Evolutionary conservation across 53 echinoderm and acorn worm species (phyloP), one percentile per base, ranked within the genome.

Genomic region (Holothuria leucospilota): DNA sequence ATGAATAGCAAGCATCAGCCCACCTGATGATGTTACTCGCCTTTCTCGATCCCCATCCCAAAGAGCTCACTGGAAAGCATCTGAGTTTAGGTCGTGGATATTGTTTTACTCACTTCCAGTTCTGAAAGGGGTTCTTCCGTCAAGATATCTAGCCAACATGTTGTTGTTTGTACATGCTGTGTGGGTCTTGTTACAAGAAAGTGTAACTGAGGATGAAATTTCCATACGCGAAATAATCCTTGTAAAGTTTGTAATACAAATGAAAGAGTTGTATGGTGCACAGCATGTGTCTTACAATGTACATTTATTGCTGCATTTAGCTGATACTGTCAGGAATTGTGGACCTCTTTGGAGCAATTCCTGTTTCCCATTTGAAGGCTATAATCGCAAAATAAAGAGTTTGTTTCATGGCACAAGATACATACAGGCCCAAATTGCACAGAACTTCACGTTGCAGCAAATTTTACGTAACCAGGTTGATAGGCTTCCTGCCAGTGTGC

Each of bases 81-180:
- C n/a, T n/a, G n/a, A n/a, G 52, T 90, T 85, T 85, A 90, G 90
- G 68, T 77, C 85, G 6, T 89, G 89, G 89, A 63, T 89, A 20
- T 63, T 84, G 40, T 85, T 85, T 49, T 89, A 89, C 51, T 72
- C 61, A 66, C 77, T 89, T 39, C 51, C 75, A 63, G 89, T 84
- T 63, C 62, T 85, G 27, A 84, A 89, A 42, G 89, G 90, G 28
- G 61, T 90, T 23, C 71, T 90, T 27, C 90, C 85, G 29, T 39
- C 51, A 42, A 59, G 67, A 74, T 85, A 65, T 68, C 77, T 85
- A 21, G 51, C 68, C 63, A 85, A 90, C 49, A 65, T 59, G 58
- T 77, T 90, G 77, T 68, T 90, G 56, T 61, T 90, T 62, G 90
- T 85, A 14, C 85, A 90, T 59, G 72, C 90, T 27, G 28, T 85